Base-by-base conservation (phyloP, 2,888 invertebrate species). In the Malachius bipustulatus region DNA sequence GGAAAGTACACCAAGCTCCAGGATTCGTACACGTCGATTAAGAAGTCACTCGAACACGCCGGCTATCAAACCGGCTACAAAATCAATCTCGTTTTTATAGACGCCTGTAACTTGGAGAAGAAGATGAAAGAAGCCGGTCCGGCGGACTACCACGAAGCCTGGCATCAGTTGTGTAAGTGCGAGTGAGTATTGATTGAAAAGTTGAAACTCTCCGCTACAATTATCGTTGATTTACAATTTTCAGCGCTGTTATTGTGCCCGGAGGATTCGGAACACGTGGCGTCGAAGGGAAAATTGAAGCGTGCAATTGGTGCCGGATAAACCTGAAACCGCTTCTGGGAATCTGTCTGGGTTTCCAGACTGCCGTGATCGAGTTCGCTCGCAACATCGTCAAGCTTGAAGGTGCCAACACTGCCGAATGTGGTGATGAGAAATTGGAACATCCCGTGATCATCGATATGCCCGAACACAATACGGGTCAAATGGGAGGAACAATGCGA, bases 211-310 rank as follows among this genome's bases (percentile, higher is more conserved):
- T 19, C 24, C 6, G 24, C 24, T n/a, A n/a, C n/a, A n/a, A n/a
- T n/a, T n/a, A n/a, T n/a, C n/a, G n/a, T n/a, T n/a, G n/a, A 28
- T 14, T 31, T 6, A 6, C 4, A 12, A 37, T 37, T 63, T 64
- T 28, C 48, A 89, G 88, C 58, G 96, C 94, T 16, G 78, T 97
- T 0, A 73, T 98, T 46, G 90, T 98, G 1, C 97, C 98, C 2
- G 98, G 98, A 37, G 98, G 98, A 8, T 98, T 99, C 60, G 98
- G 98, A 1, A 78, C 80, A 46, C 74, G 97, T 36, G 98, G 98
- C 3, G 79, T 91, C 54, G 93, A 94, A 59, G 98, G 98, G 0
- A 98, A 91, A 66, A 88, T 98, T 32, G 76, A 78, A 40, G 96
- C 97, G 0, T 85, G 87, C 47, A 73, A 82, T 50, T 97, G 91